Evolutionary conservation across 2,113 vertebrate species (phyloP), one percentile per base, ranked within the genome.

Genomic region (Uria lomvia): DNA sequence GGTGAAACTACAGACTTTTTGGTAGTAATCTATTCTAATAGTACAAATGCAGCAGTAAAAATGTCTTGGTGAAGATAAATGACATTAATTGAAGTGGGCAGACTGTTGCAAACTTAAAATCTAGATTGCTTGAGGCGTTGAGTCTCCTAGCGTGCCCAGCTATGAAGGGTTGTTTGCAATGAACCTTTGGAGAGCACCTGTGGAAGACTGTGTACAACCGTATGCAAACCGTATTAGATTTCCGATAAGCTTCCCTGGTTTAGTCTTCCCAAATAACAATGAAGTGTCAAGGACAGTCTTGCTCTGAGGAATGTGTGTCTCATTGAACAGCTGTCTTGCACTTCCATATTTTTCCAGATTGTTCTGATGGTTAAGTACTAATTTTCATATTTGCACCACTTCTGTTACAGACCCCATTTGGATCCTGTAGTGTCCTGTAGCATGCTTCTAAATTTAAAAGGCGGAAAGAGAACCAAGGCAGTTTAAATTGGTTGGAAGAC

Each of bases 381-480:
- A 83, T 92, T 90, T 52, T 93, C 5, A 0, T 87, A 34, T 93
- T 90, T 92, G 94, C 87, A 83, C 87, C 87, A 6, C 91, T 95
- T 90, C 60, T 93, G 94, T 95, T 93, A 79, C 87, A 93, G 91
- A 87, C 90, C 67, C 87, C 86, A 22, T 90, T 83, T 93, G 91
- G 91, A 93, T 93, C 94, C 91, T 42, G 60, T 90, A 88, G 77
- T 93, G 77, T 83, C 77, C 87, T 93, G 82, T 93, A 95, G 87
- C 94, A 93, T 87, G 82, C 82, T 93, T 75, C 94, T 95, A 93
- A 84, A 87, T 91, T 93, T 87, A 87, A 95, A 87, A 95, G 94
- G 73, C 27, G 62, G 91, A 75, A 95, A 90, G 78, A 93, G 73
- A 93, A 79, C 67, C 91, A 91, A 95, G 83, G 87, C 83, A 93